Evolutionary conservation across 2,797 vertebrate genomes (phyloP).

Genomic region (Etheostoma nigrum): DNA sequence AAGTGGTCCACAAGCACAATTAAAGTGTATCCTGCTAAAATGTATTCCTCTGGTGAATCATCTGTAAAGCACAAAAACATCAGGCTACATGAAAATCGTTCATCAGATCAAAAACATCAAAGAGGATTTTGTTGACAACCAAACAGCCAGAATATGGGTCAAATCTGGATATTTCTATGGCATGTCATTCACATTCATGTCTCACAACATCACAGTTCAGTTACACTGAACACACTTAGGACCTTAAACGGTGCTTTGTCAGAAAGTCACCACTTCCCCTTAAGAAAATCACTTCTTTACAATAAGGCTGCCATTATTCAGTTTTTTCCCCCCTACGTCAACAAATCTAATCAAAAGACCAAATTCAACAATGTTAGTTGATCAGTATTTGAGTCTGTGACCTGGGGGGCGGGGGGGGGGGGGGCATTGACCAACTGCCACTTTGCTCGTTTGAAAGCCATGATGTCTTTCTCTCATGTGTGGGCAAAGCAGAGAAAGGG

Average conservation of each 20-base stretch:
- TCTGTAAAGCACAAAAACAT: slow-evolving; percentile 3
- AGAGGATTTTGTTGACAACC: slow-evolving; percentile 39
- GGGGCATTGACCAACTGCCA: too few relatives aligned
- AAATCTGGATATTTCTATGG: slow-evolving; percentile 32
- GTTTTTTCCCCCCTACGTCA: not conserved
- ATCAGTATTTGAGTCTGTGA: not conserved
- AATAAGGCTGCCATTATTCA: not conserved
- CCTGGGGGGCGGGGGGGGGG: not conserved
- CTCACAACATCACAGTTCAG: slow-evolving; percentile 47
- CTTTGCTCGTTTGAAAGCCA: too few relatives aligned
- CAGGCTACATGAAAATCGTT: not conserved
- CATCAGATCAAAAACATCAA: slow-evolving; percentile 34
- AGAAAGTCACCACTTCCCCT: slow-evolving; percentile 8
- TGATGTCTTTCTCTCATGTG: too few relatives aligned
- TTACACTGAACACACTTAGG: slow-evolving; percentile 38
- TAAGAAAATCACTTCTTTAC: not conserved
- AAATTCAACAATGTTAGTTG: not conserved
- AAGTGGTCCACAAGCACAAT: slow-evolving; percentile 2
- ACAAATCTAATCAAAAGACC: slow-evolving; percentile 7
- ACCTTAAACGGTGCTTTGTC: slow-evolving; percentile 6
- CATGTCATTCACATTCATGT: slow-evolving; percentile 38
- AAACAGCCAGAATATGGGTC: slow-evolving; percentile 43
- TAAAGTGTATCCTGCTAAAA: not conserved
- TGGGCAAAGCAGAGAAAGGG: too few relatives aligned
- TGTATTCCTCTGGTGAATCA: slow-evolving; percentile 1